Conservation (phyloP, 2,888 invertebrate species). For the Girardia tigrina region DNA sequence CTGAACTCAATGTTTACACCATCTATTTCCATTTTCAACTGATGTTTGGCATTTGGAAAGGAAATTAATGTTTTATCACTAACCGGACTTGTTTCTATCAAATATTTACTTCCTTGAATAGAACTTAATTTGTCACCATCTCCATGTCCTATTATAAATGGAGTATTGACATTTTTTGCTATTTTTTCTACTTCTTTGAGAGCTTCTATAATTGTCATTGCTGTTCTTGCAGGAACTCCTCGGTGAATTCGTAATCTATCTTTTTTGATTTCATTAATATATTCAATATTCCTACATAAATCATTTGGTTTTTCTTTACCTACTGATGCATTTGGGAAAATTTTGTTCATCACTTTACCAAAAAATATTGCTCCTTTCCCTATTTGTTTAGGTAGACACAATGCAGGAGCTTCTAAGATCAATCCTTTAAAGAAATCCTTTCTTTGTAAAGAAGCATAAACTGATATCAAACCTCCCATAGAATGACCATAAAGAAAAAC, state of each 20-base stretch:
- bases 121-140: background rate
- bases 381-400: background rate
- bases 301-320: background rate
- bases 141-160: background rate
- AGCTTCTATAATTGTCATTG: background rate
- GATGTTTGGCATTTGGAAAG: background rate
- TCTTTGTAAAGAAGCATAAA: constrained; percentile 43
- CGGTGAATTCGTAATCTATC: background rate
- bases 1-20: background rate
- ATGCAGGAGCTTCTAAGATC: background rate
- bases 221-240: background rate
- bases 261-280: background rate
- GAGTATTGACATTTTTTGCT: background rate
- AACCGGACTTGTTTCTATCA: background rate
- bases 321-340: background rate
- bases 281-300: background rate
- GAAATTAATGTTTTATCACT: background rate
- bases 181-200: background rate
- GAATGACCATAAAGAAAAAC: constrained; percentile 52
- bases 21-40: background rate
- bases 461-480: constrained; percentile 51
- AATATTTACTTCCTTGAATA: background rate
- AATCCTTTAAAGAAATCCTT: background rate
- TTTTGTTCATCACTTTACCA: background rate
- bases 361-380: background rate